A percentile compares a stretch with the other conserved stretches of the same genome.
Conservation (phyloP, 2,797 vertebrate genomes). For the Poeciliopsis gracilis region DNA sequence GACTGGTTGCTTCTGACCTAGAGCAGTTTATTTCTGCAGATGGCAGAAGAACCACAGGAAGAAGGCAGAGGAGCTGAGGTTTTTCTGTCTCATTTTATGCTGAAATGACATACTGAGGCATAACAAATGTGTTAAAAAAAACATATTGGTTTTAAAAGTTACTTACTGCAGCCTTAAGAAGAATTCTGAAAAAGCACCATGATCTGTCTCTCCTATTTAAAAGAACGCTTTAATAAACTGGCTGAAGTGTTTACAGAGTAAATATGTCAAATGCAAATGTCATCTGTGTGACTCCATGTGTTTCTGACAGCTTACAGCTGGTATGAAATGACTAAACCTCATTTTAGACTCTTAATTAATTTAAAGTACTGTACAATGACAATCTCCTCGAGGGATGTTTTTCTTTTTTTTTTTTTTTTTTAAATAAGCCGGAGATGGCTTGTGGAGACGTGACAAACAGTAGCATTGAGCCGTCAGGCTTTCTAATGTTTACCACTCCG, state of each 20-base stretch:
- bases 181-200: neutral
- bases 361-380: conserved; percentile 55
- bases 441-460: conserved; percentile 60
- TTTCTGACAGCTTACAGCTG: neutral
- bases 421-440: conserved; percentile 57
- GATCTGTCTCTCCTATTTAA: neutral
- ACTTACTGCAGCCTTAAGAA: neutral
- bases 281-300: neutral
- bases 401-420: conserved; percentile 50
- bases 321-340: conserved; percentile 5
- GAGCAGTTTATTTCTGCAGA: neutral
- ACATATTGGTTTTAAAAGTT: neutral
- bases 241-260: neutral
- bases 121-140: neutral
- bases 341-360: conserved; percentile 31
- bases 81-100: neutral
- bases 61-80: neutral
- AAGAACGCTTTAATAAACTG: neutral
- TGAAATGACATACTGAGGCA: neutral
- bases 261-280: conserved; percentile 1
- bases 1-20: neutral
- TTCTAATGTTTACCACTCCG: conserved; percentile 64
- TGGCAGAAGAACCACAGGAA: neutral
- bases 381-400: conserved; percentile 48
- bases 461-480: conserved; percentile 57